Base-by-base conservation (phyloP, 2,113 vertebrate species). In the Clarias magur region DNA sequence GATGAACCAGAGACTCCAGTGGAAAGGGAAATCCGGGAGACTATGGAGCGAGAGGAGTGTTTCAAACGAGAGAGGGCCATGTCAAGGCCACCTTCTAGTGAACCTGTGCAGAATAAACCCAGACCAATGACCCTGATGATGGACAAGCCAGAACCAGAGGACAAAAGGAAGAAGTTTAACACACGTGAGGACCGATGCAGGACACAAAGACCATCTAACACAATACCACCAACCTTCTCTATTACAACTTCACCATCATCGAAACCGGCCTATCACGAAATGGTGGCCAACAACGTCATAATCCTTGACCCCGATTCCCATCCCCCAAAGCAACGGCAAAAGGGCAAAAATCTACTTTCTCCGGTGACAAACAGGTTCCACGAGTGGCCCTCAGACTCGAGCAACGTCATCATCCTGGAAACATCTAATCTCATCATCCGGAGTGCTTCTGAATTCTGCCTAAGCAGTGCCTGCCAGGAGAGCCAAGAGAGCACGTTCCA, bases 341-440 rank as follows among this genome's bases (percentile, higher is more conserved):
- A 59, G 85, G 70, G 54, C 11, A 90, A 91, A 75, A 93, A 21
- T 42, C 8, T 60, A 80, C n/a, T 88, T 83, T 84, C 87, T 79
- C 87, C 89, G 67, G 70, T 73, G 38, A 78, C 56, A 1, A 88
- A 30, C 78, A 87, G 75, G 30, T 80, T 90, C 4, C 88, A 87
- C 0, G 92, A 94, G 25, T 94, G 94, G 95, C 84, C 85, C 34
- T 91, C 93, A 9, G 94, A 96, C n/a, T 93, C 93, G 63, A 88
- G 38, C 81, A 95, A 93, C 21, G 60, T 96, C 63, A 94, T 96
- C 84, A 94, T 95, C 78, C 91, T 95, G 0, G 95, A 95, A 85
- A 94, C 95, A 0, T 94, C 95, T 3, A 94, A 94, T 83, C 88
- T 95, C 87, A 95, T 96, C 13, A 94, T 95, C 65, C 94, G 95